These are phyloP conservation scores for Corvus hawaiiensis DNA, from an alignment of 2,113 vertebrate genomes.

Conservation along the genomic window DNA sequence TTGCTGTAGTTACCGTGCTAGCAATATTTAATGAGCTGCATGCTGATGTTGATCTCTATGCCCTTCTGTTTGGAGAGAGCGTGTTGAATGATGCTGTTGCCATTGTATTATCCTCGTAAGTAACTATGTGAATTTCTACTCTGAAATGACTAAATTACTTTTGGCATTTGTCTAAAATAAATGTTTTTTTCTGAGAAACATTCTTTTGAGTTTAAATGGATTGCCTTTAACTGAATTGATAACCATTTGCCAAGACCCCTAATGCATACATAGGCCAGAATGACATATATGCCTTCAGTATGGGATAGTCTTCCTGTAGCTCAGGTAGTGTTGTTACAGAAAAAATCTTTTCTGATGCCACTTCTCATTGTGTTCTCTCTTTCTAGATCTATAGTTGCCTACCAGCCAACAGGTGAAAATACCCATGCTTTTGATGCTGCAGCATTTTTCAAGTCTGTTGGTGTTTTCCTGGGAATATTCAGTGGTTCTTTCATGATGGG, in stretches of 20 bases:
- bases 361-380: neutral
- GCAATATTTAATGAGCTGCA: conserved; percentile 97
- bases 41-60: conserved; percentile 96
- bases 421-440: conserved; percentile 92
- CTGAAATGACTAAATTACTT: neutral
- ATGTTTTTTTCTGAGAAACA: neutral
- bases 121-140: neutral
- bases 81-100: conserved; percentile 96
- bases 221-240: neutral
- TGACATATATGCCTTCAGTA: neutral
- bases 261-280: neutral
- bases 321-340: neutral
- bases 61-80: conserved; percentile 96
- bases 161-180: neutral
- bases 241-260: neutral
- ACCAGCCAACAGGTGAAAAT: conserved; percentile 91
- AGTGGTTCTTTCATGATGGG: conserved; percentile 98
- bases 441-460: conserved; percentile 96
- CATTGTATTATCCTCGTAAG: conserved; percentile 96
- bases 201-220: neutral
- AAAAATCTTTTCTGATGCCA: neutral
- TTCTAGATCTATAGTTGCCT: conserved; percentile 91
- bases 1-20: conserved; percentile 86
- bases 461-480: conserved; percentile 95
- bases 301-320: neutral